phyloP scores from a whole-genome alignment of 2,888 invertebrate species.

The Ephialtes manifestator region DNA sequence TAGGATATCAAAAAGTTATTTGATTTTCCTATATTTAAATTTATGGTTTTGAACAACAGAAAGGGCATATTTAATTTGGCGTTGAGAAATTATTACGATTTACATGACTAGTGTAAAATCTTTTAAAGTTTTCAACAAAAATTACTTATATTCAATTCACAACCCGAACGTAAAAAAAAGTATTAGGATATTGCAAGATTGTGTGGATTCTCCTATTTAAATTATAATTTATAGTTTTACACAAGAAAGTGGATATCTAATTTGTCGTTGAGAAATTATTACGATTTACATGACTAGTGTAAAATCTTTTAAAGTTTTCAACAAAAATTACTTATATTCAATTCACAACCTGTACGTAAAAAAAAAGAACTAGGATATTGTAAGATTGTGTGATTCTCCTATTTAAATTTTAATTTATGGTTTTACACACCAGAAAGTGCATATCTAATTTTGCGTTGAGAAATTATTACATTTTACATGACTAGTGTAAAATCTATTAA shows the following conservation, averaged over 20 bases:
- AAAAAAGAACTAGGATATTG: not conserved
- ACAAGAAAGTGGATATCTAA: not conserved
- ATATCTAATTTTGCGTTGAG: not conserved
- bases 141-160: too few species aligned
- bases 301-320: not conserved
- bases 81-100: too few species aligned
- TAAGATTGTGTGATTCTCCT: not conserved
- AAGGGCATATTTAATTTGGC: not conserved
- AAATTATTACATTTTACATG: too few species aligned
- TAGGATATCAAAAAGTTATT: not conserved
- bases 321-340: not conserved
- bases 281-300: not conserved
- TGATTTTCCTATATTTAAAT: not conserved
- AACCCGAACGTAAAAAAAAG: not conserved
- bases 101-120: not conserved
- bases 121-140: too few species aligned
- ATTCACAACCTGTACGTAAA: not conserved
- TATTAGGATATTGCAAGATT: not conserved
- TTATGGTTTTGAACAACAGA: not conserved
- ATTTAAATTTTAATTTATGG: not conserved
- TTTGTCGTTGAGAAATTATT: not conserved
- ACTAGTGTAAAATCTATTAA: not conserved
- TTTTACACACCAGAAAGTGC: not conserved
- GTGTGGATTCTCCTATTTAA: not conserved
- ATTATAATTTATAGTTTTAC: not conserved